These are phyloP conservation scores for Fistularia commersonii DNA, from an alignment of 2,797 vertebrate genomes.

Conservation along the genomic window DNA sequence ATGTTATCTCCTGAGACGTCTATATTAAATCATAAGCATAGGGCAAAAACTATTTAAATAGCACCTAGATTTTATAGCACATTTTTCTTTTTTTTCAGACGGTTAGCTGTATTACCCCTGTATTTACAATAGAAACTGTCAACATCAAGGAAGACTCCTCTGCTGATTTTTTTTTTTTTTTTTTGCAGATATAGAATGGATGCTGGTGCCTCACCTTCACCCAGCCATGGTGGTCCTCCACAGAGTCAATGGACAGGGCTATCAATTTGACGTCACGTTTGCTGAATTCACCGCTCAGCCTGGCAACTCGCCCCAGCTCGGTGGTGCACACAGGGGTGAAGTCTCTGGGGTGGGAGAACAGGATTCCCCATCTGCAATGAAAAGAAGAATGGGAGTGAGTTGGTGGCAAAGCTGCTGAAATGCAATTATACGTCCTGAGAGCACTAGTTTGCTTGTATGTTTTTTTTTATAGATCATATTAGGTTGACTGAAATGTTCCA, in stretches of 20 bases:
- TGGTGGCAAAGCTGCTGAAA: neutral
- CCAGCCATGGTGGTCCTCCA: constrained; percentile 89
- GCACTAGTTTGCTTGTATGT: neutral
- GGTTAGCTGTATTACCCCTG: too few species aligned
- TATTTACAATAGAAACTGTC: too few species aligned
- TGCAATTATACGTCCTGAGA: neutral
- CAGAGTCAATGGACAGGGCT: constrained; percentile 90
- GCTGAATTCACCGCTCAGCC: constrained; percentile 81
- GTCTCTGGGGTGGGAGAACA: constrained; percentile 95
- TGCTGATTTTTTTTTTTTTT: too few species aligned
- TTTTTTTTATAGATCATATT: too few species aligned
- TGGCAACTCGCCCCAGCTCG: constrained; percentile 86
- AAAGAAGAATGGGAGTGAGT: neutral
- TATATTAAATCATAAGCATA: too few species aligned
- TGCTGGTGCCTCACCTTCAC: constrained; percentile 78
- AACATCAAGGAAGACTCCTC: too few species aligned
- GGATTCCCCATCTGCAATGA: constrained; percentile 86
- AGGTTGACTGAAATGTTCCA: too few species aligned
- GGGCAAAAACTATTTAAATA: too few species aligned
- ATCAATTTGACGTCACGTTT: constrained; percentile 93
- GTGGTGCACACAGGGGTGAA: constrained; percentile 98
- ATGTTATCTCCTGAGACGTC: too few species aligned
- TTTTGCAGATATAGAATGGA: too few species aligned
- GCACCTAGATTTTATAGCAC: too few species aligned
- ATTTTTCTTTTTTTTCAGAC: too few species aligned